phyloP scores from a whole-genome alignment of 1,140 invertebrate genomes.

The Neodiprion pinetum region DNA sequence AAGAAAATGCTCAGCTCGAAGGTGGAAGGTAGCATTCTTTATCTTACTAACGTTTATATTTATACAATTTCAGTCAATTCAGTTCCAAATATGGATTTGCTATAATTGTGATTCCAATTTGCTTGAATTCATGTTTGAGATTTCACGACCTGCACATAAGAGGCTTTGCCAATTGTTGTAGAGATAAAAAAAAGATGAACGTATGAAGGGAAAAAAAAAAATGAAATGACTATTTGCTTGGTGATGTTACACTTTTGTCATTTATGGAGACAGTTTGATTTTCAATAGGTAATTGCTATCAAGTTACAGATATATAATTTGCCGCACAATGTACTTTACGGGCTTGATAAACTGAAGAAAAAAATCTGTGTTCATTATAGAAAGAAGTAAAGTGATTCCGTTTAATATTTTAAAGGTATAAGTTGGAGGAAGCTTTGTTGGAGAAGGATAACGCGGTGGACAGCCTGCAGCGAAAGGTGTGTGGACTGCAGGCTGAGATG shows the following conservation, averaged over 20 bases:
- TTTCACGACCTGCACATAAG: not conserved
- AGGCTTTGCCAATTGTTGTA: slow-evolving; percentile 9
- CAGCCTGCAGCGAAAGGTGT: slow-evolving; percentile 57
- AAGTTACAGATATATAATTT: not conserved
- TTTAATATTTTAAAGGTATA: slow-evolving; percentile 54
- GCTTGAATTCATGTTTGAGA: not conserved
- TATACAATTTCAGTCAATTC: not conserved
- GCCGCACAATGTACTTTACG: not conserved
- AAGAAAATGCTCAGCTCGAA: slow-evolving; percentile 69
- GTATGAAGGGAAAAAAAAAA: not conserved
- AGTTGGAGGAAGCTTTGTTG: slow-evolving; percentile 60
- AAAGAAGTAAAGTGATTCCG: no score
- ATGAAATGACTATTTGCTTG: not conserved
- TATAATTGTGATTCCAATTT: not conserved
- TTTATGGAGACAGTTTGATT: not conserved
- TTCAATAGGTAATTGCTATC: not conserved
- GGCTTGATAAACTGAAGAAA: no score
- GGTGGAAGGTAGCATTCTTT: slow-evolving; percentile 57
- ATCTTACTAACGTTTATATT: not conserved
- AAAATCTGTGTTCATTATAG: no score
- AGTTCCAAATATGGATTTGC: not conserved
- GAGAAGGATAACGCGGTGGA: slow-evolving; percentile 60
- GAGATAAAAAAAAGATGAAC: not conserved
- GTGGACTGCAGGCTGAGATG: slow-evolving; percentile 59
- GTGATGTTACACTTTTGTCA: slow-evolving; percentile 5